Evolutionary conservation across 1,140 invertebrate genomes (phyloP), one percentile per base, ranked within the genome.

Genomic region (Phymastichus coffea): DNA sequence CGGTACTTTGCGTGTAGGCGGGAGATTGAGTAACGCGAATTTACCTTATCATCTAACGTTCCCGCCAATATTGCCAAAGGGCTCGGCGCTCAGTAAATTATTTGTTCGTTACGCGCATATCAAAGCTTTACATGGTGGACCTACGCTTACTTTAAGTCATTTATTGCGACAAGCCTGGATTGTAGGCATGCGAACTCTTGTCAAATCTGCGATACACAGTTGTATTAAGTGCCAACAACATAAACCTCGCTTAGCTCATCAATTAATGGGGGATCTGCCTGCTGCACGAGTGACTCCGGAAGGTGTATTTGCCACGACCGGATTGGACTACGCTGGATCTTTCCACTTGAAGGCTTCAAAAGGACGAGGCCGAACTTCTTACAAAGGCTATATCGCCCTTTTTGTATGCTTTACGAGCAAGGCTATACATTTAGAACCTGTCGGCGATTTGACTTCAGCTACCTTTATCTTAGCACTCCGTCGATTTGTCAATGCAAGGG

Each of bases 291-390:
- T 70, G 0, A 70, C 41, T 0, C 60, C 64, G 2, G 28, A 56
- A 0, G 41, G 63, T 19, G 70, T 73, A 1, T 81, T 81, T 54
- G 61, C 58, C 14, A 61, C 70, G 7, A 63, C 63, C 3, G 79
- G 74, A 0, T 64, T 79, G 0, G 78, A 81, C 63, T 80, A 68
- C 54, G 74, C 70, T 1, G 79, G 78, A 7, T 71, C 71, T 0
- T 30, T 60, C 2, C n/a, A 33, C n/a, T 41, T 26, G 1, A 30
- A 10, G 17, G 22, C n/a, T 19, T 8, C 8, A 47, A 22, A 30
- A 43, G 4, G 14, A 49, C 17, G 43, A 33, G 17, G 15, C 33
- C 10, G 54, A 61, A 25, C 38, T 49, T 0, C 20, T 43, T 12
- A 54, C 53, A 14, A 25, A 61, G 12, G 30, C 57, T n/a, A 44